Conservation (phyloP, 2,113 vertebrate genomes). For the Crocuta crocuta region DNA sequence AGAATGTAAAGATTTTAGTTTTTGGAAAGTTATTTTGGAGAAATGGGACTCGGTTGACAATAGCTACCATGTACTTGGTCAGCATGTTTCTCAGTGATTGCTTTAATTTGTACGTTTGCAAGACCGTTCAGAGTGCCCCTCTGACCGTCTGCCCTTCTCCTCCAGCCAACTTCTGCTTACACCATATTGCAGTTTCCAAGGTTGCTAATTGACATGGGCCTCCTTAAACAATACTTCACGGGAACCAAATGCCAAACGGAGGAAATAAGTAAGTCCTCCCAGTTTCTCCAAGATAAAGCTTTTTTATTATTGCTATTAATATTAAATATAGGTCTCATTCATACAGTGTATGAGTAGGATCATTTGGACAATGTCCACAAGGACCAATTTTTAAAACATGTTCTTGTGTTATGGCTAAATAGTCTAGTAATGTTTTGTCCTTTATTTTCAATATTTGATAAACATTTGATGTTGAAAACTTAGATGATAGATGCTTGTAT, state of each 20-base stretch:
- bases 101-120: constrained; percentile 59
- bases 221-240: constrained; percentile 51
- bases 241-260: constrained; percentile 64
- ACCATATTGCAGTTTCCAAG: not conserved
- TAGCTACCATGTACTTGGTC: constrained; percentile 51
- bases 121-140: constrained; percentile 46
- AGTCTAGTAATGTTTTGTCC: constrained; percentile 86
- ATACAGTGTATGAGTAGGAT: constrained; percentile 91
- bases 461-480: constrained; percentile 88
- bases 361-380: constrained; percentile 88
- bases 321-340: constrained; percentile 91
- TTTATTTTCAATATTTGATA: constrained; percentile 89
- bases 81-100: not conserved
- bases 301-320: constrained; percentile 87
- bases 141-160: not conserved
- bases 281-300: constrained; percentile 89
- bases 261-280: constrained; percentile 76
- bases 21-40: constrained; percentile 88
- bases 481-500: constrained; percentile 90
- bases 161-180: not conserved
- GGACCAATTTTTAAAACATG: constrained; percentile 88
- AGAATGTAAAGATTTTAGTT: constrained; percentile 88
- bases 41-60: constrained; percentile 83
- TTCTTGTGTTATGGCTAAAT: constrained; percentile 87
- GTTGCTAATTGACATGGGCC: not conserved